phyloP scores from a whole-genome alignment of 2,888 invertebrate genomes.

The Brachynemurus nebulosus region DNA sequence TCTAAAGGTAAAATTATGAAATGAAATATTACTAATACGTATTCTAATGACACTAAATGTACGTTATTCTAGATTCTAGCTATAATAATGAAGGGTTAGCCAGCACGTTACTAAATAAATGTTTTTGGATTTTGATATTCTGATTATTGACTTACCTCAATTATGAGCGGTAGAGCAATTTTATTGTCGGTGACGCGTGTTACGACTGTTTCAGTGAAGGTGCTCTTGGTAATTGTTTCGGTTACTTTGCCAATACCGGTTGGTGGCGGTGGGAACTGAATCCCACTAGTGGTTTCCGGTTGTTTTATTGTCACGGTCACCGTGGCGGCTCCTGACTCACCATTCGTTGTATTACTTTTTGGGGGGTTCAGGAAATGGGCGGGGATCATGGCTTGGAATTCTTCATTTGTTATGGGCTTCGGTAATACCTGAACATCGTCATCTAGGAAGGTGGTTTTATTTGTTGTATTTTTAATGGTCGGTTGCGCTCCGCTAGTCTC shows the following conservation, averaged over 20 bases:
- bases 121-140: not conserved
- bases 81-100: conserved; percentile 1
- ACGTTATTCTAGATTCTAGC: no score
- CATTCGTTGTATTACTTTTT: conserved; percentile 28
- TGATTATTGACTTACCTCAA: conserved; percentile 61
- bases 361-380: conserved; percentile 61
- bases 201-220: conserved; percentile 89
- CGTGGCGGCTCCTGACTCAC: conserved; percentile 32
- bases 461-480: conserved; percentile 30
- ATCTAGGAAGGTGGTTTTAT: conserved; percentile 37
- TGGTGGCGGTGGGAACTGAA: conserved; percentile 70
- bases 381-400: conserved; percentile 91
- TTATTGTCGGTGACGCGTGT: conserved; percentile 88
- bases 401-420: conserved; percentile 83
- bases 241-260: conserved; percentile 76
- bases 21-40: no score
- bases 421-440: conserved; percentile 41
- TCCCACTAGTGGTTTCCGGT: conserved; percentile 40
- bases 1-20: no score
- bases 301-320: conserved; percentile 81
- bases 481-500: conserved; percentile 28
- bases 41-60: no score
- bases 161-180: conserved; percentile 70
- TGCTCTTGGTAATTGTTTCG: conserved; percentile 91
- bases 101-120: not conserved